These are phyloP conservation scores for Octopus sinensis DNA, from an alignment of 1,140 invertebrate genomes.

Conservation along the genomic window DNA sequence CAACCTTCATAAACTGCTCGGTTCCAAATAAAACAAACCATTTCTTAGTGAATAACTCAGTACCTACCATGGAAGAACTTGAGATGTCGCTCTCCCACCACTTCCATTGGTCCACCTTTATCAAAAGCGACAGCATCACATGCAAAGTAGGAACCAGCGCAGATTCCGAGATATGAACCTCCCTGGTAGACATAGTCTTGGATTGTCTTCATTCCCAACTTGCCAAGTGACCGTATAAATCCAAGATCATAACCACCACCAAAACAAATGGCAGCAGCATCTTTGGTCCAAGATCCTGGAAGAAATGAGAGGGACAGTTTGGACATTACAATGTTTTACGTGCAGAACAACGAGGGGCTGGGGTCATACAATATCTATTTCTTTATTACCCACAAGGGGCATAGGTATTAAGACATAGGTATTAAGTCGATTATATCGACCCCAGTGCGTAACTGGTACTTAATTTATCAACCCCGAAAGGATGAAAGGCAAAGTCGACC, in stretches of 20 bases:
- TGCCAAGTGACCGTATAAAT: constrained; percentile 40
- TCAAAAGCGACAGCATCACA: constrained; percentile 54
- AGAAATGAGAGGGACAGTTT: background rate
- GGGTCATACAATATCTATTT: background rate
- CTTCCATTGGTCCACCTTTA: constrained; percentile 47
- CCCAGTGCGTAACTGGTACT: too few relatives aligned
- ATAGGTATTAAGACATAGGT: too few relatives aligned
- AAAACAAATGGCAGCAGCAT: constrained; percentile 38
- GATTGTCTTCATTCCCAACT: constrained; percentile 38
- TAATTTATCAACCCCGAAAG: too few relatives aligned
- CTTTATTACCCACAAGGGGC: too few relatives aligned
- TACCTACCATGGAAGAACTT: constrained; percentile 50
- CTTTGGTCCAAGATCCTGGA: constrained; percentile 31
- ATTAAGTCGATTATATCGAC: too few relatives aligned
- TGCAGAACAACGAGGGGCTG: background rate
- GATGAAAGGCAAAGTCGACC: too few relatives aligned
- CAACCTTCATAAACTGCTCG: background rate
- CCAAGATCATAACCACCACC: constrained; percentile 57
- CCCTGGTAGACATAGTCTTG: constrained; percentile 46
- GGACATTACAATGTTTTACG: background rate
- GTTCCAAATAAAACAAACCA: constrained; percentile 6
- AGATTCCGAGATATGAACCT: constrained; percentile 52
- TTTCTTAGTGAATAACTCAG: too few relatives aligned
- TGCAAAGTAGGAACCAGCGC: constrained; percentile 54
- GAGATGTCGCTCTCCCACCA: constrained; percentile 46